Conservation (phyloP, 2,888 invertebrate genomes). For the Cepaea hortensis region DNA sequence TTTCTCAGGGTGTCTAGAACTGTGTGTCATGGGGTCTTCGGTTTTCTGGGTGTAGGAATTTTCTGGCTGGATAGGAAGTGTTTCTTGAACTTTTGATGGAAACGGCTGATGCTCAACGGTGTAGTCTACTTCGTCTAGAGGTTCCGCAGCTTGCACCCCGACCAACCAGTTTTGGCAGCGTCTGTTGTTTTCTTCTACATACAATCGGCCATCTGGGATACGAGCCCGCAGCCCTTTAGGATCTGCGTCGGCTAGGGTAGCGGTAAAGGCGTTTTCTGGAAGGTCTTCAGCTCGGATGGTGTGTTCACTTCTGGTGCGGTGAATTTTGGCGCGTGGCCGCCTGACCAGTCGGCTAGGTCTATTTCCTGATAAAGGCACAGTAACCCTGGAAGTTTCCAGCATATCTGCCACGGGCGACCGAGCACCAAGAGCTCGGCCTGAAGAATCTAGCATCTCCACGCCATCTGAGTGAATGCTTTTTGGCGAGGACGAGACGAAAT, state of each 20-base stretch:
- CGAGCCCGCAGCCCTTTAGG: slow-evolving; percentile 65
- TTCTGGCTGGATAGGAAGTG: neutral
- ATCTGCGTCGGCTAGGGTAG: slow-evolving; percentile 66
- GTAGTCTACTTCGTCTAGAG: slow-evolving; percentile 65
- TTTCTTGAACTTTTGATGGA: neutral
- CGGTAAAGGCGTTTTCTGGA: slow-evolving; percentile 64
- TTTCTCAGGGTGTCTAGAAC: neutral
- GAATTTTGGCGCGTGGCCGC: slow-evolving; percentile 62
- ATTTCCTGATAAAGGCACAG: slow-evolving; percentile 14
- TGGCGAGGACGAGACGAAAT: slow-evolving; percentile 57
- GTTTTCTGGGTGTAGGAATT: neutral
- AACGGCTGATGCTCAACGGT: slow-evolving; percentile 46
- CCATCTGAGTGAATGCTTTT: slow-evolving; percentile 33
- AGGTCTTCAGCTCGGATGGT: slow-evolving; percentile 66
- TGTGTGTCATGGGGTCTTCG: neutral
- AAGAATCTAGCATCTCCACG: slow-evolving; percentile 17
- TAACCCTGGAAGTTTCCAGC: neutral
- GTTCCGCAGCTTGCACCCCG: slow-evolving; percentile 67
- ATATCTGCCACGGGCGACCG: slow-evolving; percentile 15
- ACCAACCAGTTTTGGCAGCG: slow-evolving; percentile 71
- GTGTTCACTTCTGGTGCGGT: slow-evolving; percentile 70
- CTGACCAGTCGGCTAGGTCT: slow-evolving; percentile 35
- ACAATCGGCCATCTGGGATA: slow-evolving; percentile 60
- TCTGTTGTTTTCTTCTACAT: slow-evolving; percentile 67
- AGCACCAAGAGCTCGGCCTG: slow-evolving; percentile 1